Evolutionary conservation across 2,797 vertebrate species (phyloP).

Genomic region (Lacerta agilis): DNA sequence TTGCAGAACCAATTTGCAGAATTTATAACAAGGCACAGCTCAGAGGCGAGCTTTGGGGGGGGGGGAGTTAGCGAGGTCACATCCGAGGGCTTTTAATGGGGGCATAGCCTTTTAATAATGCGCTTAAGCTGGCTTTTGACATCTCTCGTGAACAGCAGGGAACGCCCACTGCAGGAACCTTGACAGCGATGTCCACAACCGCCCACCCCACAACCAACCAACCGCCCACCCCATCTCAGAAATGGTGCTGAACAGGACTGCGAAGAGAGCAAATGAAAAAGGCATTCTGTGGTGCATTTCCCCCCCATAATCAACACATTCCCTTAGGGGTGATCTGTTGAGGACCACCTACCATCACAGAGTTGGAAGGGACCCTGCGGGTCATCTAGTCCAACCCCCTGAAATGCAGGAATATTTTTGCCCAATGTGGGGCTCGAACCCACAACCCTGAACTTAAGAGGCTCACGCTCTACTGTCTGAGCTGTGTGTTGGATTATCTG

Average conservation of each 20-base stretch:
- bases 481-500: too few species aligned
- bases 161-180: background rate
- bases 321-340: too few species aligned
- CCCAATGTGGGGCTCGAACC: too few species aligned
- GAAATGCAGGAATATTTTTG: too few species aligned
- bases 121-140: constrained; percentile 24
- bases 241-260: background rate
- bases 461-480: too few species aligned
- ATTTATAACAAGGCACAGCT: background rate
- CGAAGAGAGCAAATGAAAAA: background rate
- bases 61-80: background rate
- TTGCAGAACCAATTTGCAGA: constrained; percentile 22
- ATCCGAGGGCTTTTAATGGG: constrained; percentile 7
- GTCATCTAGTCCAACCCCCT: too few species aligned
- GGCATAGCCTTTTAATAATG: constrained; percentile 32
- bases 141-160: background rate
- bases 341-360: too few species aligned
- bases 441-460: too few species aligned
- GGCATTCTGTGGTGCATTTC: too few species aligned
- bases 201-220: background rate
- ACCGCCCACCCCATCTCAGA: background rate
- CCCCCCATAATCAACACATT: too few species aligned
- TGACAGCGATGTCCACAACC: background rate
- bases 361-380: too few species aligned
- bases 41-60: constrained; percentile 15